A percentile compares a stretch with the other conserved stretches of the same genome.
Conservation (phyloP, 2,113 vertebrate genomes). For the Muscicapa adusta region DNA sequence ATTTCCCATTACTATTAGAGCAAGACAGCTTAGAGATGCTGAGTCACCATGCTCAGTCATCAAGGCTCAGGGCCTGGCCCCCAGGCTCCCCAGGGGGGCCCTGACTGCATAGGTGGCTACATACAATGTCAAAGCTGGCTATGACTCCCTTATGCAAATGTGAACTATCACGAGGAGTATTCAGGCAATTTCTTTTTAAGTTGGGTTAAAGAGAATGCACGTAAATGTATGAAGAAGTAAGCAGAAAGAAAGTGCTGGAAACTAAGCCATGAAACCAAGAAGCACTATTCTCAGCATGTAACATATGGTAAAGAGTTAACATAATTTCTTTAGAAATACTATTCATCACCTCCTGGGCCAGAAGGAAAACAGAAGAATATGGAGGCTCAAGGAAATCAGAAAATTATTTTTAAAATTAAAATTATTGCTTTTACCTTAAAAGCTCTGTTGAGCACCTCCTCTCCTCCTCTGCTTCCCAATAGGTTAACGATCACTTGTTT, state of each 20-base stretch:
- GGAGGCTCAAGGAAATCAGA: not conserved
- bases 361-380: not conserved
- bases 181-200: not conserved
- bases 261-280: not conserved
- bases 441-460: slow-evolving; percentile 79
- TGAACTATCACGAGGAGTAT: not conserved
- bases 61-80: not conserved
- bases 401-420: not conserved
- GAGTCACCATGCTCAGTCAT: not conserved
- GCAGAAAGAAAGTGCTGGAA: not conserved
- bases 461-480: slow-evolving; percentile 77
- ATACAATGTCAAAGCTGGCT: not conserved
- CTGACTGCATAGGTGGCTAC: not conserved
- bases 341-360: not conserved
- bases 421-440: slow-evolving; percentile 75
- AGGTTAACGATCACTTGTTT: slow-evolving; percentile 82
- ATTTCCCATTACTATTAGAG: not conserved
- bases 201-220: not conserved
- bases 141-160: not conserved
- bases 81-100: not conserved
- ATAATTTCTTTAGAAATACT: not conserved
- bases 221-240: not conserved
- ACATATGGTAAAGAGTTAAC: not conserved
- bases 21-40: not conserved
- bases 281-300: not conserved